A percentile compares a stretch with the other conserved stretches of the same genome.
These are phyloP conservation scores for Xanthia togata DNA, from an alignment of 2,888 invertebrate species.

Conservation along the genomic window DNA sequence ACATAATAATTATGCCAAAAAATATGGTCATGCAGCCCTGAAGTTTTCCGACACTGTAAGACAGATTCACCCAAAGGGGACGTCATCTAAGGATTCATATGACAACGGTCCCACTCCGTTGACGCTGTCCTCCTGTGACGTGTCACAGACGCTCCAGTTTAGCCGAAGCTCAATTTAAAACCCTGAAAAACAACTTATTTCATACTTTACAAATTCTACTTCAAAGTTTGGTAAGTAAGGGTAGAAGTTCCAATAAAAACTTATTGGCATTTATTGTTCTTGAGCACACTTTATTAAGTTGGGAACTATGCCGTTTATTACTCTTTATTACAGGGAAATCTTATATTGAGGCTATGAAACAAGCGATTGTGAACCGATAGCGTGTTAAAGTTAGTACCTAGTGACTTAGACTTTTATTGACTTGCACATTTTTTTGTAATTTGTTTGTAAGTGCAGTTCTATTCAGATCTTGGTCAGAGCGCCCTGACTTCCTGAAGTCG, in stretches of 20 bases:
- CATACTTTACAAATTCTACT: constrained; percentile 23
- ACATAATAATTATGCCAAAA: neutral
- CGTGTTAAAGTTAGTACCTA: neutral
- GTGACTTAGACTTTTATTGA: neutral
- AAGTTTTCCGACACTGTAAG: neutral
- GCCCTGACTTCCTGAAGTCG: neutral
- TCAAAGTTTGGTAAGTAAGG: constrained; percentile 30
- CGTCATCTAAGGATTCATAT: neutral
- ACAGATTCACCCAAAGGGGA: neutral
- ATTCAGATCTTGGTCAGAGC: neutral
- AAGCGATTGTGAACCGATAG: constrained; percentile 7
- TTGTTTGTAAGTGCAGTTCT: neutral
- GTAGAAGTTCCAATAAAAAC: constrained; percentile 45
- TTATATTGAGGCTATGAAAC: constrained; percentile 32
- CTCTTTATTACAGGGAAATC: constrained; percentile 37
- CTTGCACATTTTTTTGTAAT: neutral
- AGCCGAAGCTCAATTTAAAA: neutral
- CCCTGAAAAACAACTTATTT: constrained; percentile 2
- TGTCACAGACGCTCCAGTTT: neutral
- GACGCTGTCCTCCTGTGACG: neutral
- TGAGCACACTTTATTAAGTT: constrained; percentile 45
- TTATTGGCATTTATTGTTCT: constrained; percentile 54
- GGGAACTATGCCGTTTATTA: constrained; percentile 53
- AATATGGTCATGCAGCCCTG: neutral
- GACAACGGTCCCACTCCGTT: no score